Evolutionary conservation across 2,113 vertebrate species (phyloP).

Genomic region (Rhynchopsitta pachyrhyncha): DNA sequence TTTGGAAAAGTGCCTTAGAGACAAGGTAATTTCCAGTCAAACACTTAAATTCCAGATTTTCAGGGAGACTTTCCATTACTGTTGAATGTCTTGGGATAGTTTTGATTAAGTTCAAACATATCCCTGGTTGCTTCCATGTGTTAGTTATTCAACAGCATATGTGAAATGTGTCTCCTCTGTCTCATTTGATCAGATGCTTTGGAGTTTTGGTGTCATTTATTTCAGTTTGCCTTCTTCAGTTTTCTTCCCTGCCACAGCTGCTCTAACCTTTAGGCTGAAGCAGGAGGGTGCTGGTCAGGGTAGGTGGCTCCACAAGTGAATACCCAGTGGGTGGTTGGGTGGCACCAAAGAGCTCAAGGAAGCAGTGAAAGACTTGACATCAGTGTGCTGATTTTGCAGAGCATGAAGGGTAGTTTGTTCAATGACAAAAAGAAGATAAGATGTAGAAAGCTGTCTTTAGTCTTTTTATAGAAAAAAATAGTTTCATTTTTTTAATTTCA

Average conservation of each 20-base stretch:
- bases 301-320: accelerated
- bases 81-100: not conserved
- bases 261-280: not conserved
- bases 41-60: not conserved
- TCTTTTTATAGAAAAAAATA: conserved; percentile 36
- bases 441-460: conserved; percentile 16
- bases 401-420: not conserved
- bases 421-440: not conserved
- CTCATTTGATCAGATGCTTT: not conserved
- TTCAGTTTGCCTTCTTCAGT: not conserved
- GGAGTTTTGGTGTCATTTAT: not conserved
- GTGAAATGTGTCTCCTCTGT: not conserved
- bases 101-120: not conserved
- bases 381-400: not conserved
- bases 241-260: not conserved
- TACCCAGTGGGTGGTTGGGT: not conserved
- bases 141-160: conserved; percentile 20
- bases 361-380: not conserved
- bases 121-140: not conserved
- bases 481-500: not conserved
- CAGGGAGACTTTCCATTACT: not conserved
- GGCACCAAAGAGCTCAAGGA: not conserved
- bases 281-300: not conserved
- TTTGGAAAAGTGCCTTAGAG: not conserved
- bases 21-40: not conserved